Conservation (phyloP, 2,888 invertebrate genomes). For the Hipparchia sbordonii region DNA sequence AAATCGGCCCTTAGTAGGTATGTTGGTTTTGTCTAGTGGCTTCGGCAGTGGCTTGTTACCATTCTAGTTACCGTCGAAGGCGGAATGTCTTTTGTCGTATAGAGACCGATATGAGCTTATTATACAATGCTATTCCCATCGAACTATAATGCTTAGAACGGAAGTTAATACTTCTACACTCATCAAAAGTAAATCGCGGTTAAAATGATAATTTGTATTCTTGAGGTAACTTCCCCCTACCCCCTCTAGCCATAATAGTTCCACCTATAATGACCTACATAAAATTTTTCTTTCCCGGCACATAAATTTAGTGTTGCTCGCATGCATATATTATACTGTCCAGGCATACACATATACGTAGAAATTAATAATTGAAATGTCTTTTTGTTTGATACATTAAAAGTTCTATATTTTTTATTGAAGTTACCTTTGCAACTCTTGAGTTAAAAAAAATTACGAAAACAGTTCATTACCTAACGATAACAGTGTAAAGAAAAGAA, state of each 20-base stretch:
- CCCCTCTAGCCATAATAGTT: slow-evolving; percentile 47
- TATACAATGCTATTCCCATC: no score
- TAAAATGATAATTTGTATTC: slow-evolving; percentile 41
- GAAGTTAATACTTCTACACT: slow-evolving; percentile 14
- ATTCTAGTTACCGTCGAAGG: no score
- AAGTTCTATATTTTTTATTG: not conserved
- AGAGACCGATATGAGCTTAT: no score
- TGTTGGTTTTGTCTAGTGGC: no score
- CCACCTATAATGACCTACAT: slow-evolving; percentile 52
- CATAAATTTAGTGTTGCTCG: slow-evolving; percentile 53
- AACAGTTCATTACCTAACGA: no score
- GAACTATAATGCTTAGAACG: no score
- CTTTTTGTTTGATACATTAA: not conserved
- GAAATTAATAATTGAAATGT: not conserved
- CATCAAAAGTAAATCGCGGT: slow-evolving; percentile 29
- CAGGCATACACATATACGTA: not conserved
- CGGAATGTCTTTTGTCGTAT: no score
- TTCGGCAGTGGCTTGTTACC: no score
- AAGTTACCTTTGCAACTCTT: no score
- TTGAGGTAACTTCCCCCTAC: slow-evolving; percentile 52
- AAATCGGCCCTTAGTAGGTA: no score
- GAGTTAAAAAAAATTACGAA: no score
- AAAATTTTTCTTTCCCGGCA: slow-evolving; percentile 55
- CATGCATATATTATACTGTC: slow-evolving; percentile 63
- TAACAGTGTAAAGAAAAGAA: no score